phyloP scores from a whole-genome alignment of 1,140 invertebrate genomes.

The Acyrthosiphon pisum region DNA sequence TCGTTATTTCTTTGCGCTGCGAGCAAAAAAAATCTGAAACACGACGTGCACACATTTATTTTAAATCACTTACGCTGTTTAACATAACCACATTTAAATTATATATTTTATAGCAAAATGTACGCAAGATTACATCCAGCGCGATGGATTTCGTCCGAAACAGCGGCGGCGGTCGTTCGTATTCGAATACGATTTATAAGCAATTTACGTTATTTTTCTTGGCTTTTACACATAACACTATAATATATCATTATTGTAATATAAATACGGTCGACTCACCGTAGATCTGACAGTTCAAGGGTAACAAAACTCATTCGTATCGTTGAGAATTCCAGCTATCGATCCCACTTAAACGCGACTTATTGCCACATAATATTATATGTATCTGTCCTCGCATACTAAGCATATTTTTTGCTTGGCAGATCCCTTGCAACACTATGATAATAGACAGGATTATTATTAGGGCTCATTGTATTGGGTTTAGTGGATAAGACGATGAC shows the following conservation, averaged over 20 bases:
- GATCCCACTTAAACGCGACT: neutral
- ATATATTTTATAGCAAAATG: neutral
- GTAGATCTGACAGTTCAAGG: neutral
- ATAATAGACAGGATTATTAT: neutral
- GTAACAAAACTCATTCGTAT: neutral
- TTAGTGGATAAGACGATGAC: neutral
- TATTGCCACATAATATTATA: neutral
- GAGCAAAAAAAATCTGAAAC: neutral
- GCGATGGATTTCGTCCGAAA: neutral
- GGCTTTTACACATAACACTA: neutral
- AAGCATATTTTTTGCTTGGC: neutral
- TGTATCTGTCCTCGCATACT: neutral
- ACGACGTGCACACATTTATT: neutral
- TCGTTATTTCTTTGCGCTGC: neutral
- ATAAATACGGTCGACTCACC: neutral
- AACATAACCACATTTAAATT: slow-evolving; percentile 7
- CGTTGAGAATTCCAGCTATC: neutral
- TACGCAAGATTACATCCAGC: neutral
- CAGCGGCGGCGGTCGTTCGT: neutral
- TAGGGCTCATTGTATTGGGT: neutral
- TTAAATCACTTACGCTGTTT: slow-evolving; percentile 1
- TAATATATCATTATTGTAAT: neutral
- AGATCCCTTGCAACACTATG: neutral
- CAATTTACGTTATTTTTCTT: neutral
- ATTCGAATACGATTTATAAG: neutral